Evolutionary conservation across 2,113 vertebrate species (phyloP).

Genomic region (Corythaeola cristata): DNA sequence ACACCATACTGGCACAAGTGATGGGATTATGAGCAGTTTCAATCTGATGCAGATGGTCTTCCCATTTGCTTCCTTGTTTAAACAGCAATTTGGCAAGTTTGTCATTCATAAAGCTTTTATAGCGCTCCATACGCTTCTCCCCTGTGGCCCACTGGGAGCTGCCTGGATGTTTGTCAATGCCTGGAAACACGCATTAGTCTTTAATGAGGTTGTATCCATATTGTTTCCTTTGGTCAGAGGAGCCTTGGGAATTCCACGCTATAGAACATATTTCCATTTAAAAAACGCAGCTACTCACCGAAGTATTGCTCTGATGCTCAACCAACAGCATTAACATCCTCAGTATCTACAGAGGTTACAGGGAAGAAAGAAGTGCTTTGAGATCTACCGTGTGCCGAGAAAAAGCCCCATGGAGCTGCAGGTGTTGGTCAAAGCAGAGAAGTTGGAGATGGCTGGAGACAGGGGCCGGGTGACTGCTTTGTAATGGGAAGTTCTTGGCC

Average conservation of each 20-base stretch:
- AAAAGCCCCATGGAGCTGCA: background rate
- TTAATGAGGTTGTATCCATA: background rate
- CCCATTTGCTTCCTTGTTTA: constrained; percentile 64
- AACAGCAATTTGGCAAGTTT: constrained; percentile 59
- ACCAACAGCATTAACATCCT: background rate
- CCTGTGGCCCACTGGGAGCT: background rate
- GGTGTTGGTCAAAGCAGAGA: background rate
- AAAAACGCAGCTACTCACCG: background rate
- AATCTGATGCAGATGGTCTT: constrained; percentile 62
- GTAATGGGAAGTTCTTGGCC: background rate
- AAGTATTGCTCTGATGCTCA: background rate
- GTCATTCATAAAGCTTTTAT: constrained; percentile 56
- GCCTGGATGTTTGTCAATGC: background rate
- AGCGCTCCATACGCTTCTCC: background rate
- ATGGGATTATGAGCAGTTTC: constrained; percentile 47
- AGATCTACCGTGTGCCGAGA: background rate
- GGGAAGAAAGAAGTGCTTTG: background rate
- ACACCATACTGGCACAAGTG: background rate
- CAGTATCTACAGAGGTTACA: rapidly evolving
- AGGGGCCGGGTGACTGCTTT: background rate
- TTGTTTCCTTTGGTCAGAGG: constrained; percentile 14
- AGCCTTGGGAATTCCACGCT: background rate
- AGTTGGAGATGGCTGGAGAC: background rate
- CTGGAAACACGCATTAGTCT: background rate
- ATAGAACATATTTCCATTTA: background rate